Evolutionary conservation across 2,797 vertebrate genomes (phyloP), one percentile per base, ranked within the genome.

Genomic region (Pempheris klunzingeri): DNA sequence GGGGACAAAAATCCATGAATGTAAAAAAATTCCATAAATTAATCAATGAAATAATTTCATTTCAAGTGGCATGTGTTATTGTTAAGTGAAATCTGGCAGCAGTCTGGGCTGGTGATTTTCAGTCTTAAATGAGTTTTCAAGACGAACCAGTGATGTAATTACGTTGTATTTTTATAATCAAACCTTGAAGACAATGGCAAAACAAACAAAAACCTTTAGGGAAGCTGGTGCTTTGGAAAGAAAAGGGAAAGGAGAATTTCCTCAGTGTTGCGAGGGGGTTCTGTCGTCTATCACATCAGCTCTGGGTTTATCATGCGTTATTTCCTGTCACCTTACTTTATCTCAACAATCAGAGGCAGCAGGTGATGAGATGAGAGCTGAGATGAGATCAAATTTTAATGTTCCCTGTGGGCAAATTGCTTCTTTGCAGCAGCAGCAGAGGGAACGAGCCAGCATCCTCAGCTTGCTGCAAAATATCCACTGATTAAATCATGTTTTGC

Each of bases 341-440:
- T 62, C 59, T 32, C 38, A 70, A 50, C 72, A 60, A 64, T 85
- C 50, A 67, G 69, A 71, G 63, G 67, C 83, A 85, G 81, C 70
- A 85, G 83, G 78, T 85, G 87, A 86, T 57, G 78, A 71, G 73
- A 69, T 44, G 71, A 74, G 71, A 68, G 80, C 53, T 79, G 66
- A 82, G 79, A 87, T 76, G 28, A 77, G 76, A 90, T 88, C 68
- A 86, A 83, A 86, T 81, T 80, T 84, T 72, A 88, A 89, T 87
- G 74, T 81, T 61, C 66, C 81, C 81, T 79, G 54, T 72, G 84
- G 82, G 82, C 65, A 82, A 83, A 80, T 66, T 50, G 71, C 46
- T 60, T 60, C 65, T 81, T 78, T 80, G 62, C 62, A 71, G 67
- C 50, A 39, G 76, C 50, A 78, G 44, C 50, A 41, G 15, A 66